These are phyloP conservation scores for Orthosia cruda DNA, from an alignment of 2,888 invertebrate genomes.

Conservation along the genomic window DNA sequence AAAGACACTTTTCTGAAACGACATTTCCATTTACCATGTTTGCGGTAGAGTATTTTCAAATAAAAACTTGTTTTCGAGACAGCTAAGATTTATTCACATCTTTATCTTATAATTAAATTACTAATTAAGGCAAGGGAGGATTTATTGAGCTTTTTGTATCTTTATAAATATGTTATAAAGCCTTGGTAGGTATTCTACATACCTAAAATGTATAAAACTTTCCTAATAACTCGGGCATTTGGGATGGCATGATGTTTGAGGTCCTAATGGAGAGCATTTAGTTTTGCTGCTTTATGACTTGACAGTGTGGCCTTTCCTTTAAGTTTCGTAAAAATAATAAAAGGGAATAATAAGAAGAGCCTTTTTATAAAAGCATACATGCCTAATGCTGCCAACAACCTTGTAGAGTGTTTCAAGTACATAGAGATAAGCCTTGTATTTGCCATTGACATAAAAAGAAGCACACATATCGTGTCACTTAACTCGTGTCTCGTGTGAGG, in stretches of 20 bases:
- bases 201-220: slow-evolving; percentile 11
- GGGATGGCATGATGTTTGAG: slow-evolving; percentile 8
- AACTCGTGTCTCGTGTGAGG: no score
- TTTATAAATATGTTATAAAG: no score
- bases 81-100: background rate
- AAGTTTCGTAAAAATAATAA: slow-evolving; percentile 20
- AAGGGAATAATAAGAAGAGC: slow-evolving; percentile 10
- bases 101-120: background rate
- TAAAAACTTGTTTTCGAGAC: background rate
- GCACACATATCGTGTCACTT: no score
- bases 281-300: slow-evolving; percentile 25
- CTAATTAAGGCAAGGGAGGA: no score
- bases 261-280: slow-evolving; percentile 3
- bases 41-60: background rate
- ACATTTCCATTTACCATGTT: slow-evolving; percentile 2
- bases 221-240: slow-evolving; percentile 5
- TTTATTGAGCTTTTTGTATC: no score
- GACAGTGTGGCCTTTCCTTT: background rate
- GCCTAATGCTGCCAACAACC: background rate
- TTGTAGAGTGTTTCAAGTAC: no score
- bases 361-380: background rate
- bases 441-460: no score
- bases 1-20: background rate
- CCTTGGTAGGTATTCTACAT: no score
- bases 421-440: no score